Evolutionary conservation across 2,888 invertebrate genomes (phyloP).

Genomic region (Euzophera pinguis): DNA sequence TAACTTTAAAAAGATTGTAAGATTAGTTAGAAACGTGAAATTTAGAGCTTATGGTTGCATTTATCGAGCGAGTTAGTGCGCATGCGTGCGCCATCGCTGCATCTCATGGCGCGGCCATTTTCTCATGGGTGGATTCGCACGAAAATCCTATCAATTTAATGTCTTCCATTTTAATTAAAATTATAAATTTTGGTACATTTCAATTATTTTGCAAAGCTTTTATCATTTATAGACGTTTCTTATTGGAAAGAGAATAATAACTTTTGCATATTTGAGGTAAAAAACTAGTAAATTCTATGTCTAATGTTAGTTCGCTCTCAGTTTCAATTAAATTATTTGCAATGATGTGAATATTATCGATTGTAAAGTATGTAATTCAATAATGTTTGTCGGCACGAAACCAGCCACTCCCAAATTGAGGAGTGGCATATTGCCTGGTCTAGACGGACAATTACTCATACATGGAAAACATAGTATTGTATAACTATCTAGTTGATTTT

Average conservation of each 20-base stretch:
- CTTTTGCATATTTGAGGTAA: no score
- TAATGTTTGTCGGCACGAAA: neutral
- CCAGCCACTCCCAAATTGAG: constrained; percentile 6
- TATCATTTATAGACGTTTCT: no score
- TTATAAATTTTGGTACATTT: neutral
- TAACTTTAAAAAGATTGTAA: neutral
- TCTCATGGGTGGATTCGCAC: constrained; percentile 50
- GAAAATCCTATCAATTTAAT: constrained; percentile 27
- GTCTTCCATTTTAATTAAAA: neutral
- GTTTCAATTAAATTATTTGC: neutral
- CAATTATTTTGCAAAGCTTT: no score
- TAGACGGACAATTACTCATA: neutral
- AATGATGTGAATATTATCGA: neutral
- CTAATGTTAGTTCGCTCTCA: neutral
- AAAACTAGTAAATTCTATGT: no score
- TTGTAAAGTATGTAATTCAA: neutral
- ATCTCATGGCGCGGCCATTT: constrained; percentile 61
- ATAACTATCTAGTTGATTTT: no score
- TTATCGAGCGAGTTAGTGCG: constrained; percentile 69
- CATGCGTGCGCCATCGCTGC: constrained; percentile 72
- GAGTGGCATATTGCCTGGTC: constrained; percentile 2
- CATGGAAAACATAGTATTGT: neutral
- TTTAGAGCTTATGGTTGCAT: constrained; percentile 61
- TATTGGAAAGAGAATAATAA: no score
- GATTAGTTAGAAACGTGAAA: constrained; percentile 29